A percentile compares a stretch with the other conserved stretches of the same genome.
phyloP scores from a whole-genome alignment of 2,113 vertebrate genomes.

The Lampris incognitus region DNA sequence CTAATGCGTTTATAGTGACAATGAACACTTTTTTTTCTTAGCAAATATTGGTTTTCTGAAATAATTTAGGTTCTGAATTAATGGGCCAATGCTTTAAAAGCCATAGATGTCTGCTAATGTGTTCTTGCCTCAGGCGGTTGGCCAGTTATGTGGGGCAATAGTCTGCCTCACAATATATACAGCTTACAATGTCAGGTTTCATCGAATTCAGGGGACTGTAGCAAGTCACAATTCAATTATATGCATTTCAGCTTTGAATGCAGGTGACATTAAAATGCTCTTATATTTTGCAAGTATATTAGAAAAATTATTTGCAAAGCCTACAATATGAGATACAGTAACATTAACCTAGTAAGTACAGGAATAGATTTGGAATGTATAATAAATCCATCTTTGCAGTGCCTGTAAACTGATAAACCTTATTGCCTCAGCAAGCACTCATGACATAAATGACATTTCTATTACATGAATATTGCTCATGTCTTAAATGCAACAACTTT shows the following conservation, averaged over 20 bases:
- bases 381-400: slow-evolving; percentile 46
- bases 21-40: slow-evolving; percentile 7
- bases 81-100: slow-evolving; percentile 25
- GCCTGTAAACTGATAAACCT: slow-evolving; percentile 63
- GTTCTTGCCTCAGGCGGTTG: slow-evolving; percentile 23
- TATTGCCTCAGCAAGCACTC: slow-evolving; percentile 50
- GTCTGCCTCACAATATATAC: background rate
- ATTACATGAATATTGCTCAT: slow-evolving; percentile 38
- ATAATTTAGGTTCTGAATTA: background rate
- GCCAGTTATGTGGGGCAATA: slow-evolving; percentile 6
- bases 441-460: slow-evolving; percentile 29
- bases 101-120: background rate
- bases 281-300: background rate
- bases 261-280: slow-evolving; percentile 17
- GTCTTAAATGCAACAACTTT: slow-evolving; percentile 55
- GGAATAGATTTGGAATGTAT: slow-evolving; percentile 37
- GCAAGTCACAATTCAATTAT: slow-evolving; percentile 7
- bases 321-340: slow-evolving; percentile 36
- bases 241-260: slow-evolving; percentile 32
- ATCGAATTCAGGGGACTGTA: slow-evolving; percentile 37
- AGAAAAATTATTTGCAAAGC: background rate
- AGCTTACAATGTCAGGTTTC: slow-evolving; percentile 16
- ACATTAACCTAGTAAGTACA: slow-evolving; percentile 16
- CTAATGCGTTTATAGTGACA: background rate
- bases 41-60: slow-evolving; percentile 12